Conservation (phyloP, 2,888 invertebrate genomes). For the Tiphia femorata region DNA sequence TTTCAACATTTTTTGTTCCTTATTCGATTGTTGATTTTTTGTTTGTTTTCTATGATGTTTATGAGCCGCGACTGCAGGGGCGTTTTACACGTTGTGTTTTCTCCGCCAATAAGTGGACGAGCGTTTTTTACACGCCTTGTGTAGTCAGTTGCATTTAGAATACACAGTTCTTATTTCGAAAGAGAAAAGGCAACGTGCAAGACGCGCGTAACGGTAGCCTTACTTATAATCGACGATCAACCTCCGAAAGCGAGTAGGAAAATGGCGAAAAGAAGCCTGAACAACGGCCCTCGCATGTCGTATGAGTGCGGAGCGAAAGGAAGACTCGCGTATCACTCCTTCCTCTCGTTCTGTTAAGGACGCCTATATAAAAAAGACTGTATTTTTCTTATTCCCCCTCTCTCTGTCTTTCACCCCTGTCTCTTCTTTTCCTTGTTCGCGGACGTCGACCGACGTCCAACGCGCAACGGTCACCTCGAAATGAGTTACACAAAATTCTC, state of each 20-base stretch:
- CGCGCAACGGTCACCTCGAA: slow-evolving; percentile 1
- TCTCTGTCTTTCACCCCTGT: neutral
- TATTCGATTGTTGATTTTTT: no score
- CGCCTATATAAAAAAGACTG: slow-evolving; percentile 11
- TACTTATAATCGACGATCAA: slow-evolving; percentile 4
- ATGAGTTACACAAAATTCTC: slow-evolving; percentile 9
- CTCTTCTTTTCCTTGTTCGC: no score
- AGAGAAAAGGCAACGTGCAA: no score
- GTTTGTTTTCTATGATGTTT: no score
- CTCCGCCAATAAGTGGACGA: no score
- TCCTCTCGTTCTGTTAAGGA: slow-evolving; percentile 2
- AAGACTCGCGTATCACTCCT: slow-evolving; percentile 37
- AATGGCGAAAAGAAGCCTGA: slow-evolving; percentile 13
- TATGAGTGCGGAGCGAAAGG: slow-evolving; percentile 33
- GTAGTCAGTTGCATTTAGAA: no score
- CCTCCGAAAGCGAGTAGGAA: slow-evolving; percentile 4
- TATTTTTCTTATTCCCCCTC: no score
- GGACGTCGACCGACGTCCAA: neutral
- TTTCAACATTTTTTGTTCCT: no score
- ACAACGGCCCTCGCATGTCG: slow-evolving; percentile 15
- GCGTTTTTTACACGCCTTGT: no score
- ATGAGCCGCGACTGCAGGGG: no score
- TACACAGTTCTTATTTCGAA: no score
- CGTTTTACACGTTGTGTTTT: no score
- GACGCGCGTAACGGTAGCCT: neutral